A percentile compares a stretch with the other conserved stretches of the same genome.
These are phyloP conservation scores for Pipa parva DNA, from an alignment of 2,113 vertebrate genomes.

Conservation along the genomic window DNA sequence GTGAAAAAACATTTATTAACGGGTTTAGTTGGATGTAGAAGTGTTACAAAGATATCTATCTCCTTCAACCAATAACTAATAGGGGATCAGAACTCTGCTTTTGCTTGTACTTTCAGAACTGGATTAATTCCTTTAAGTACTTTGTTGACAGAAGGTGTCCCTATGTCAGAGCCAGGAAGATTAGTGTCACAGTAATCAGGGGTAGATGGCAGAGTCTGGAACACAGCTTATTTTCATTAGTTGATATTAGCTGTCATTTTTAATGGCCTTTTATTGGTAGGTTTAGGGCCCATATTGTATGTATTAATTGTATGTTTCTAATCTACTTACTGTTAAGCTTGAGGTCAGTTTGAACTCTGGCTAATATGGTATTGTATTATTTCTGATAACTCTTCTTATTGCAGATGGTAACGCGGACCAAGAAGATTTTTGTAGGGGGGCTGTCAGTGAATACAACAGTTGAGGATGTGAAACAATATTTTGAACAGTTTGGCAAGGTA, in stretches of 20 bases:
- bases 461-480: constrained; percentile 97
- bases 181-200: constrained; percentile 69
- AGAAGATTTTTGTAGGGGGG: constrained; percentile 99
- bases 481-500: constrained; percentile 98
- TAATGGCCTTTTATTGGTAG: constrained; percentile 63
- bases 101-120: constrained; percentile 22
- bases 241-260: constrained; percentile 71
- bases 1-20: constrained; percentile 46
- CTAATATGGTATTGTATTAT: not conserved
- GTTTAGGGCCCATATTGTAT: constrained; percentile 41
- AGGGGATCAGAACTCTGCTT: constrained; percentile 49
- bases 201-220: constrained; percentile 50
- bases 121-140: constrained; percentile 83
- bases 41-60: constrained; percentile 53
- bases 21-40: constrained; percentile 52
- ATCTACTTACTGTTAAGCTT: not conserved
- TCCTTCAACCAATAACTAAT: constrained; percentile 49
- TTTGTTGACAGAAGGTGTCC: constrained; percentile 78
- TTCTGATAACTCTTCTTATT: constrained; percentile 26
- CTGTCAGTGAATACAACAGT: constrained; percentile 96
- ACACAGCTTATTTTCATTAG: constrained; percentile 68
- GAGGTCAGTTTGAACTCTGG: too few relatives aligned
- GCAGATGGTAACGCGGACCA: constrained; percentile 98
- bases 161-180: constrained; percentile 42
- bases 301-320: not conserved